phyloP scores from a whole-genome alignment of 2,797 vertebrate genomes.

The Molossus alvarezi region DNA sequence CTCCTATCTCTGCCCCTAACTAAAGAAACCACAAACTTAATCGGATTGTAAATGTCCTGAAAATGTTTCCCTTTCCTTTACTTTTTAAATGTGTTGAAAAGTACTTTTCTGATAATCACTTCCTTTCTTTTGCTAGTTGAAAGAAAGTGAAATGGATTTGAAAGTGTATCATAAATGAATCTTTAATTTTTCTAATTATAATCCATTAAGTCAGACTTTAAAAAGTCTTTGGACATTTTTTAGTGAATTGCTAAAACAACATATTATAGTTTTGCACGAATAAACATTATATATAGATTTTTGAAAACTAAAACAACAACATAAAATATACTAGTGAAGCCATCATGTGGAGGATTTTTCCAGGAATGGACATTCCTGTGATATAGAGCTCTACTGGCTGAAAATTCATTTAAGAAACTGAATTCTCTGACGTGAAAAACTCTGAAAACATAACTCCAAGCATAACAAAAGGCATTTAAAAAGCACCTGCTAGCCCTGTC shows the following conservation, averaged over 20 bases:
- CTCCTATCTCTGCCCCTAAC: not conserved
- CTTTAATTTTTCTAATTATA: not conserved
- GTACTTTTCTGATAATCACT: not conserved
- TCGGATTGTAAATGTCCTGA: conserved; percentile 23
- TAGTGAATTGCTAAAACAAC: not conserved
- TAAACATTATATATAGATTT: not conserved
- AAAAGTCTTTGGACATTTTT: conserved; percentile 39
- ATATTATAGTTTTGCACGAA: not conserved
- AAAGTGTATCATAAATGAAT: not conserved
- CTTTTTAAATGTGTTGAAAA: conserved; percentile 43
- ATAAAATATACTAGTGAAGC: not conserved
- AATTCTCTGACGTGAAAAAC: conserved; percentile 17
- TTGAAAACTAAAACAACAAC: not conserved
- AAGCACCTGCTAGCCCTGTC: not conserved
- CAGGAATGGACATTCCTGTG: not conserved
- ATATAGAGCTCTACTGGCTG: not conserved
- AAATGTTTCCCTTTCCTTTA: conserved; percentile 48
- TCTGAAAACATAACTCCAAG: not conserved
- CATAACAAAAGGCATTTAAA: not conserved
- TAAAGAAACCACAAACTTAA: conserved; percentile 46
- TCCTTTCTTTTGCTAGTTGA: not conserved
- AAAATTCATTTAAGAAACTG: conserved; percentile 40
- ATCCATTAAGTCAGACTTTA: not conserved
- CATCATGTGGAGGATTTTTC: not conserved
- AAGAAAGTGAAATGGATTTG: not conserved